phyloP scores from a whole-genome alignment of 2,888 invertebrate species.

The Homarus gammarus region DNA sequence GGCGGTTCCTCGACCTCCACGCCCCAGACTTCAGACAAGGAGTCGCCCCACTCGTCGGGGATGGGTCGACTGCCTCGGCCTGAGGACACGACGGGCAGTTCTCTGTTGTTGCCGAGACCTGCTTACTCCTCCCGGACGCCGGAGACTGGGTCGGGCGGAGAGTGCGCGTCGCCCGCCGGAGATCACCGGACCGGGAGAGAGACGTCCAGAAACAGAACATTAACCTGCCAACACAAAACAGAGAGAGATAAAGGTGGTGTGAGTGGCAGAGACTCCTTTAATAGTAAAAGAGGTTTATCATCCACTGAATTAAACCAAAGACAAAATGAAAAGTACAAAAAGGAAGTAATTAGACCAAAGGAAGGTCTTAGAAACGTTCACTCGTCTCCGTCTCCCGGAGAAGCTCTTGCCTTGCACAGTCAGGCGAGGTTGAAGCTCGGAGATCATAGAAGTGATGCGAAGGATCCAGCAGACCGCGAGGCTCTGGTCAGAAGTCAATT shows the following conservation, averaged over 20 bases:
- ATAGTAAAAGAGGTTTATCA: not conserved
- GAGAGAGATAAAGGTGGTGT: constrained; percentile 9
- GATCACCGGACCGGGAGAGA: not conserved
- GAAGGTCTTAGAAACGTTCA: not conserved
- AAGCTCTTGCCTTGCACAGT: not conserved
- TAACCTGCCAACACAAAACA: not conserved
- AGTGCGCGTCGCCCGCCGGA: not conserved
- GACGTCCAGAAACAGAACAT: not conserved
- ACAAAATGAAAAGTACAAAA: constrained; percentile 18
- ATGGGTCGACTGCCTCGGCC: not conserved
- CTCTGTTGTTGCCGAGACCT: not conserved
- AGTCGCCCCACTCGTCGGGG: not conserved
- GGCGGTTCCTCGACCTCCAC: constrained; percentile 26
- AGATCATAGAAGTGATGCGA: not conserved
- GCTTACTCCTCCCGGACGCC: too few relatives aligned
- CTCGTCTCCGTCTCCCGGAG: not conserved
- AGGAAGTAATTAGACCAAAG: not conserved
- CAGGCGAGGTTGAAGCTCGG: not conserved
- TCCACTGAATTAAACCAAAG: constrained; percentile 10
- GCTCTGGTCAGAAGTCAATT: not conserved
- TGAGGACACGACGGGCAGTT: not conserved
- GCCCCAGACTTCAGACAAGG: constrained; percentile 30
- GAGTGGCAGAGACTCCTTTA: not conserved
- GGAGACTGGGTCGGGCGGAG: too few relatives aligned
- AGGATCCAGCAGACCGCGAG: not conserved